These are phyloP conservation scores for Holcopasites calliopsidis DNA, from an alignment of 1,140 invertebrate species.

Conservation along the genomic window DNA sequence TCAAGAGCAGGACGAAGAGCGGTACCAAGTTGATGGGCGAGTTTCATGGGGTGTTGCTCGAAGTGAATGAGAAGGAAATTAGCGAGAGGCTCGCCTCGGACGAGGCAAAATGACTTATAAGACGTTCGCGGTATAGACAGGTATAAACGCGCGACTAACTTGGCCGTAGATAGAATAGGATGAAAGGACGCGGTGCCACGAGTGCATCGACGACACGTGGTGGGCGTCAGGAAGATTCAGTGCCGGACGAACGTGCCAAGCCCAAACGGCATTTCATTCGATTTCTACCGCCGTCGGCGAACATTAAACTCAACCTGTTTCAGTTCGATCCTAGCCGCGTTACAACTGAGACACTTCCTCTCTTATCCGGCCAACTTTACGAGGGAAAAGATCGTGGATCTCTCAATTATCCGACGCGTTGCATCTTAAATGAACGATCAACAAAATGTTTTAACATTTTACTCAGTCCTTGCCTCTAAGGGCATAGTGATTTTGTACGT, in stretches of 20 bases:
- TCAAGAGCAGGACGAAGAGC: background rate
- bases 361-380: slow-evolving; percentile 8
- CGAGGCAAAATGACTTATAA: slow-evolving; percentile 50
- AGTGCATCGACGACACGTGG: slow-evolving; percentile 59
- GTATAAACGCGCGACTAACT: background rate
- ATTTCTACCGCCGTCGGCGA: slow-evolving; percentile 55
- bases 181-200: slow-evolving; percentile 21
- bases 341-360: slow-evolving; percentile 49
- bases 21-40: slow-evolving; percentile 24
- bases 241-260: slow-evolving; percentile 56
- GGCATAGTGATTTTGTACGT: too few relatives aligned
- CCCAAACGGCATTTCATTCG: slow-evolving; percentile 66
- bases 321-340: slow-evolving; percentile 47
- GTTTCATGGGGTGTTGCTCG: slow-evolving; percentile 6
- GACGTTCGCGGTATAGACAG: slow-evolving; percentile 38
- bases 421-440: background rate
- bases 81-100: slow-evolving; percentile 24
- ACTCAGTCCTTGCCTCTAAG: too few relatives aligned
- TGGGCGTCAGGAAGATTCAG: slow-evolving; percentile 69
- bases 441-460: background rate
- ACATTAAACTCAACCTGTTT: slow-evolving; percentile 65
- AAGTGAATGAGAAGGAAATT: slow-evolving; percentile 28
- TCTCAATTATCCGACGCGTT: slow-evolving; percentile 21
- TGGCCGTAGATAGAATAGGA: background rate
- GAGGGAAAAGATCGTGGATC: slow-evolving; percentile 3